These are phyloP conservation scores for Sebastes matsubarae DNA, from an alignment of 2,797 vertebrate species.

Conservation along the genomic window DNA sequence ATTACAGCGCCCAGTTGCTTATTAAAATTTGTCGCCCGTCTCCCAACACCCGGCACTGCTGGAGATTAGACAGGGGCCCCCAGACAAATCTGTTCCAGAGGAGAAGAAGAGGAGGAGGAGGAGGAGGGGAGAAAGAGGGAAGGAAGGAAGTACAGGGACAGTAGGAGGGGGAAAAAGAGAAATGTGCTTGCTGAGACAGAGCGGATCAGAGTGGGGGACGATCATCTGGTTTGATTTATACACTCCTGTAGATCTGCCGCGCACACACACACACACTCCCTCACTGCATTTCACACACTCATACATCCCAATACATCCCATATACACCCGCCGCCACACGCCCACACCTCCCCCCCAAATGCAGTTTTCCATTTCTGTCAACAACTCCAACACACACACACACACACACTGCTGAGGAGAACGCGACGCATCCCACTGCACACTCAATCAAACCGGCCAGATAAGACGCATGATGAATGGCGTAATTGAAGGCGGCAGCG, in stretches of 20 bases:
- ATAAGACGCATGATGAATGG: constrained; percentile 83
- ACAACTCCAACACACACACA: constrained; percentile 34
- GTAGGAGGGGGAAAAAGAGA: constrained; percentile 41
- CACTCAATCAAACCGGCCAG: constrained; percentile 75
- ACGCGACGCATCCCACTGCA: constrained; percentile 52
- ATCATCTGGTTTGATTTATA: constrained; percentile 81
- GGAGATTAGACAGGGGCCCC: constrained; percentile 75
- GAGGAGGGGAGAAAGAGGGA: not conserved
- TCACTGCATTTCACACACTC: constrained; percentile 23
- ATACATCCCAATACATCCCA: constrained; percentile 51
- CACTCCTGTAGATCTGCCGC: constrained; percentile 58
- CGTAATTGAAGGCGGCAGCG: constrained; percentile 75
- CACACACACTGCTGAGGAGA: constrained; percentile 36
- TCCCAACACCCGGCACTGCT: constrained; percentile 71
- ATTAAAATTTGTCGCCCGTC: constrained; percentile 83
- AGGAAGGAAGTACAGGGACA: constrained; percentile 57
- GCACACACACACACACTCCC: constrained; percentile 5
- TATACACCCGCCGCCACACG: constrained; percentile 22
- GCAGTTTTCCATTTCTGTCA: constrained; percentile 68
- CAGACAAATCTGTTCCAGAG: constrained; percentile 77
- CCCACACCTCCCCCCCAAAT: constrained; percentile 28
- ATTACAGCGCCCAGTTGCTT: constrained; percentile 81
- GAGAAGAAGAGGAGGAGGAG: constrained; percentile 15
- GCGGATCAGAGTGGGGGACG: constrained; percentile 57
- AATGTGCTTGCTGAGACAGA: constrained; percentile 54